phyloP scores from a whole-genome alignment of 2,888 invertebrate species.

The Horisme vitalbata region DNA sequence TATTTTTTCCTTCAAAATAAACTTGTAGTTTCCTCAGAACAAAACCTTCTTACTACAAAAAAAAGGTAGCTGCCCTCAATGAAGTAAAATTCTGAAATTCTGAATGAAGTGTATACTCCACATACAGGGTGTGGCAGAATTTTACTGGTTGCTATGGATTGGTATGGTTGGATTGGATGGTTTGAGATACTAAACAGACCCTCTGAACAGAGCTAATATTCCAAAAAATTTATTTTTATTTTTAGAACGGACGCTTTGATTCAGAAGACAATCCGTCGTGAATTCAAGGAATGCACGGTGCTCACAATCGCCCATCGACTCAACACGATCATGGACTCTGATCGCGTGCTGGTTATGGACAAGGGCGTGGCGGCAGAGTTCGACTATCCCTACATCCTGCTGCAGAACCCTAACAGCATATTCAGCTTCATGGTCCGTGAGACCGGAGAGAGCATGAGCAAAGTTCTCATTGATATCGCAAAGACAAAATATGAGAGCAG shows the following conservation, averaged over 20 bases:
- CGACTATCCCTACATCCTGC: constrained; percentile 85
- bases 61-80: no score
- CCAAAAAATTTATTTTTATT: no score
- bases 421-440: constrained; percentile 87
- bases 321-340: constrained; percentile 96
- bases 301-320: constrained; percentile 95
- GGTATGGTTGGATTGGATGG: no score
- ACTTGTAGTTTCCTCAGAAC: no score
- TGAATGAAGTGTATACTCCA: no score
- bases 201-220: background rate
- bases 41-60: no score
- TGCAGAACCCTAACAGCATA: constrained; percentile 81
- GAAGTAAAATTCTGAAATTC: no score
- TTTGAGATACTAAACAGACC: background rate
- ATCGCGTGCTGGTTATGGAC: constrained; percentile 93
- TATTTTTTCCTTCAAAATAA: no score
- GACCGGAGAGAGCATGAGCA: constrained; percentile 80
- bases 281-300: constrained; percentile 91
- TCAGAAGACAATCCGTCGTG: constrained; percentile 90
- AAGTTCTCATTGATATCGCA: constrained; percentile 57
- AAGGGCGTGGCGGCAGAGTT: constrained; percentile 88
- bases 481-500: constrained; percentile 55
- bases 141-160: no score
- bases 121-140: no score
- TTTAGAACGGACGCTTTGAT: constrained; percentile 87